These are phyloP conservation scores for Drosophila paranaensis DNA, from an alignment of 2,888 invertebrate genomes.

Conservation along the genomic window DNA sequence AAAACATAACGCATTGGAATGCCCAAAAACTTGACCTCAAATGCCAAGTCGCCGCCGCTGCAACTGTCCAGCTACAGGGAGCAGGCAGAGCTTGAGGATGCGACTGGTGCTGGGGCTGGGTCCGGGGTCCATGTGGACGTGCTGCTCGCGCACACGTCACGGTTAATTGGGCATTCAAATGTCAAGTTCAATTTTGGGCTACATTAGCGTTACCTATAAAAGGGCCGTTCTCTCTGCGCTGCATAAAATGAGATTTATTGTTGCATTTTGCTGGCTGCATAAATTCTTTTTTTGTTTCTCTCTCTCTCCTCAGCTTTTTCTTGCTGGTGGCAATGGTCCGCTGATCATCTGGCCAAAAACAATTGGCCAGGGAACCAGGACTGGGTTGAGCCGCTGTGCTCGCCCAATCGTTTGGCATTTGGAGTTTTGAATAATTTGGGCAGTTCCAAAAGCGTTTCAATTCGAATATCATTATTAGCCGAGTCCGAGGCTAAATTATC, in stretches of 20 bases:
- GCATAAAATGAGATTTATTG: conserved; percentile 83
- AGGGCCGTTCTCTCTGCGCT: conserved; percentile 76
- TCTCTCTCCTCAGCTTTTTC: background rate
- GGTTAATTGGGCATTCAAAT: conserved; percentile 85
- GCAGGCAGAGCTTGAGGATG: conserved; percentile 23
- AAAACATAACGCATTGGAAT: conserved; percentile 76
- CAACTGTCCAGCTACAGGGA: conserved; percentile 23
- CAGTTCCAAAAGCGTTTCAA: conserved; percentile 47
- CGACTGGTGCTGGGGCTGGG: conserved; percentile 25
- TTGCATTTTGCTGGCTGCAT: conserved; percentile 74
- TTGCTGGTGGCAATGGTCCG: conserved; percentile 73
- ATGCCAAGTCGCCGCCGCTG: conserved; percentile 16
- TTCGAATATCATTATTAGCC: conserved; percentile 68
- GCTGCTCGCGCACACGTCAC: conserved; percentile 68
- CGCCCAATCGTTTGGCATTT: conserved; percentile 47
- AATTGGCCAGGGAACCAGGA: conserved; percentile 50
- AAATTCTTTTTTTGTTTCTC: conserved; percentile 30
- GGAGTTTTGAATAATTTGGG: conserved; percentile 68
- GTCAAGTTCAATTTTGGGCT: conserved; percentile 85
- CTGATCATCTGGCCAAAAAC: conserved; percentile 52
- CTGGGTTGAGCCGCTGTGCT: conserved; percentile 4
- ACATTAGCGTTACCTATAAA: conserved; percentile 85
- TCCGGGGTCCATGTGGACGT: conserved; percentile 2
- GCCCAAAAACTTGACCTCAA: conserved; percentile 70
- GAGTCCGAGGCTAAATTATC: conserved; percentile 2